phyloP scores from a whole-genome alignment of 2,888 invertebrate genomes.

The Drosophila mettleri region DNA sequence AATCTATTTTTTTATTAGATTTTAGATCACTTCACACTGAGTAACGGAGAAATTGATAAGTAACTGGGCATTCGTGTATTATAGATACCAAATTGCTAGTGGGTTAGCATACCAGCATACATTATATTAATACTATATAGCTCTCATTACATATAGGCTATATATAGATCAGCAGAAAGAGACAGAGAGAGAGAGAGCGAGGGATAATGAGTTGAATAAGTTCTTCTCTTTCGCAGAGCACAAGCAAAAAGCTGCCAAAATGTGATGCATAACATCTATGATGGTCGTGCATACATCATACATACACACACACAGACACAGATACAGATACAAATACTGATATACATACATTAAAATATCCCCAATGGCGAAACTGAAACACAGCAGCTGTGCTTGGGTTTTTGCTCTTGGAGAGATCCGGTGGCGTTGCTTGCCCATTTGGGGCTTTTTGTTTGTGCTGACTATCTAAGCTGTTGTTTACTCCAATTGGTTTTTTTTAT shows the following conservation, averaged over 20 bases:
- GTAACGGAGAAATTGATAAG: neutral
- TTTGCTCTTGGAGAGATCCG: neutral
- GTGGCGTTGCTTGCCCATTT: neutral
- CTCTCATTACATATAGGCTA: slow-evolving; percentile 3
- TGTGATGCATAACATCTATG: slow-evolving; percentile 10
- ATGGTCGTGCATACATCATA: neutral
- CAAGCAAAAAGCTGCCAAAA: slow-evolving; percentile 25
- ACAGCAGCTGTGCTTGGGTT: slow-evolving; percentile 6
- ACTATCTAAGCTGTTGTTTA: slow-evolving; percentile 10
- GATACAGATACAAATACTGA: too few relatives aligned
- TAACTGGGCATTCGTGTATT: slow-evolving; percentile 67
- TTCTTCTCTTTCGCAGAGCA: slow-evolving; percentile 2
- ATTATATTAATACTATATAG: slow-evolving; percentile 15
- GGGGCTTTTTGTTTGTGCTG: slow-evolving; percentile 8
- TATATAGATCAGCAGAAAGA: neutral
- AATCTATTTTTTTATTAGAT: slow-evolving; percentile 50
- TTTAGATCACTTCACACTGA: slow-evolving; percentile 44
- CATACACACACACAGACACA: neutral
- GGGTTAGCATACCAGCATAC: slow-evolving; percentile 30
- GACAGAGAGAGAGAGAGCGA: neutral
- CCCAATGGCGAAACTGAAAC: neutral
- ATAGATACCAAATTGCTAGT: slow-evolving; percentile 75
- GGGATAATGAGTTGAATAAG: neutral
- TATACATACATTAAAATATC: neutral
- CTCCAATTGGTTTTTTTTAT: slow-evolving; percentile 18